A percentile compares a stretch with the other conserved stretches of the same genome.
Evolutionary conservation across 2,113 vertebrate genomes (phyloP).

Genomic region (Syngnathus floridae): DNA sequence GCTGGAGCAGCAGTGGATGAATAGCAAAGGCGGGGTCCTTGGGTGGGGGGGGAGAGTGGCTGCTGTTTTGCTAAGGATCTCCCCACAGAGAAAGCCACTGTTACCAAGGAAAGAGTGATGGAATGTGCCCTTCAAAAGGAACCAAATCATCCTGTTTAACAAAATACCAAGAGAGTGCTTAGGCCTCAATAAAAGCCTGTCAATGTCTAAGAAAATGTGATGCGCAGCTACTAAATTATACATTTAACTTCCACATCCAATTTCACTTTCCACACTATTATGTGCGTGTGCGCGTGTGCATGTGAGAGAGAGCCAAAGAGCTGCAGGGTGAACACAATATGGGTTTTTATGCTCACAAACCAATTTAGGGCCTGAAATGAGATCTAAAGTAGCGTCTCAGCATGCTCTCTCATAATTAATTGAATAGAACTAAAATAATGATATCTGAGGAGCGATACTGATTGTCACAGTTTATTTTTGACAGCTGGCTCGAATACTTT

Average conservation of each 20-base stretch:
- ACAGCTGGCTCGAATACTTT: conserved; percentile 56
- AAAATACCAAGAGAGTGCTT: conserved; percentile 34
- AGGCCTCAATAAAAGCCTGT: conserved; percentile 40
- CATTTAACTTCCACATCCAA: conserved; percentile 56
- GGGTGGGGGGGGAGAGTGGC: conserved; percentile 30
- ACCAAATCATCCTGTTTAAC: conserved; percentile 36
- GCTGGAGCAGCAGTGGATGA: conserved; percentile 47
- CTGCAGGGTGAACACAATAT: conserved; percentile 51
- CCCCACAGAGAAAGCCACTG: conserved; percentile 52
- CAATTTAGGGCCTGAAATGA: conserved; percentile 68
- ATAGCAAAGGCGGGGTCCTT: conserved; percentile 37
- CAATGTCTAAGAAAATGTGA: conserved; percentile 53
- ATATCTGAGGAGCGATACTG: conserved; percentile 60
- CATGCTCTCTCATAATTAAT: conserved; percentile 63
- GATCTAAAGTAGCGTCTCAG: conserved; percentile 62
- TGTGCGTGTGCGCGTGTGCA: conserved; percentile 3
- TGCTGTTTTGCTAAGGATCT: conserved; percentile 34
- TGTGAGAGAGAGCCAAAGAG: conserved; percentile 4
- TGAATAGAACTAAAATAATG: conserved; percentile 68
- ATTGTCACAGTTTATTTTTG: conserved; percentile 60
- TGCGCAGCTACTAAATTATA: conserved; percentile 46
- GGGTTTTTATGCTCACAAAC: conserved; percentile 62
- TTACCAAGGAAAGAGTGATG: conserved; percentile 58
- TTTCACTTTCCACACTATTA: conserved; percentile 30
- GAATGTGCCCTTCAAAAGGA: conserved; percentile 52